phyloP scores from a whole-genome alignment of 2,888 invertebrate genomes.

The Caenorhabditis sp. region DNA sequence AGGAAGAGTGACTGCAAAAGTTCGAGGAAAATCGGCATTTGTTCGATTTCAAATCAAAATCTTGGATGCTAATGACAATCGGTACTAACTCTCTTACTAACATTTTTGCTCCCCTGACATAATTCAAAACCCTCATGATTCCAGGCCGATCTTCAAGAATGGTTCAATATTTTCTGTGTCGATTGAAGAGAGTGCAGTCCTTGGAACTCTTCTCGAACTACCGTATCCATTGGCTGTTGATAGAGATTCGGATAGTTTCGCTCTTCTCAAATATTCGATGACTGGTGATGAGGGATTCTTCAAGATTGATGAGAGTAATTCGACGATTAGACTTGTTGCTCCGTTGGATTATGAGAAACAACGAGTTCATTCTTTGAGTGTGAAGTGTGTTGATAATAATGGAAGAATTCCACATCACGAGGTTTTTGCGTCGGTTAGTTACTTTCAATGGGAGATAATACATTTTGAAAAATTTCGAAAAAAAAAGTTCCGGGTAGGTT shows the following conservation, averaged over 20 bases:
- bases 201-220: slow-evolving; percentile 42
- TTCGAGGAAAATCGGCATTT: slow-evolving; percentile 18
- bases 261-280: slow-evolving; percentile 33
- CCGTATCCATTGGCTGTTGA: slow-evolving; percentile 53
- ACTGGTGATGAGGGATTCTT: slow-evolving; percentile 44
- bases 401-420: slow-evolving; percentile 36
- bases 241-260: slow-evolving; percentile 32
- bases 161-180: slow-evolving; percentile 29
- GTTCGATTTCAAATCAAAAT: slow-evolving; percentile 37
- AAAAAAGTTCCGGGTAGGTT: too few species aligned
- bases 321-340: slow-evolving; percentile 26
- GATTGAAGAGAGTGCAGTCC: slow-evolving; percentile 22
- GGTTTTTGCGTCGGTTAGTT: slow-evolving; percentile 45
- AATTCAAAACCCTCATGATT: slow-evolving; percentile 9
- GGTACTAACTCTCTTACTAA: slow-evolving; percentile 28
- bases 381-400: slow-evolving; percentile 40
- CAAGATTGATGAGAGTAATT: slow-evolving; percentile 28
- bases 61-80: slow-evolving; percentile 48
- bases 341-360: slow-evolving; percentile 46
- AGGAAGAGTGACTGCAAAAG: slow-evolving; percentile 29
- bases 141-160: slow-evolving; percentile 53
- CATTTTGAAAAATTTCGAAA: neutral
- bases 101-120: neutral
- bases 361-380: slow-evolving; percentile 39
- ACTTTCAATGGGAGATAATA: too few species aligned